Percentiles rank a stretch among this genome's conserved stretches.
Evolutionary conservation across 1,140 invertebrate species (phyloP).

Genomic region (Marisa cornuarietis): DNA sequence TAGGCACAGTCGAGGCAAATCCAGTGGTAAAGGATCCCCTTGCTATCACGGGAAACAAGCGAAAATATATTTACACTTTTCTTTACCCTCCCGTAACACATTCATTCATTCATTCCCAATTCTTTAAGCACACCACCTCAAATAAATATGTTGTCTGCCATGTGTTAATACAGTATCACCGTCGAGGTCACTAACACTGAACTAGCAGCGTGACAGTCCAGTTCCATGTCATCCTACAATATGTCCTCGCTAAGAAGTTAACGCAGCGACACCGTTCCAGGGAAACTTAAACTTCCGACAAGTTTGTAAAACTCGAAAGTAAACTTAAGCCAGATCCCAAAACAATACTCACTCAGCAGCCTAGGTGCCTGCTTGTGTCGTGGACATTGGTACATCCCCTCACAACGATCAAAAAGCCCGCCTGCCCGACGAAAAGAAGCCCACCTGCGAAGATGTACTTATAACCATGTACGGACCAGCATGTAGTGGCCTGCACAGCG

Average conservation of each 20-base stretch:
- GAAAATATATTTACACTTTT: too few species aligned
- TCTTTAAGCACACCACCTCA: too few species aligned
- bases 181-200: neutral
- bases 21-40: too few species aligned
- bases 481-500: too few species aligned
- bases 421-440: neutral
- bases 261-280: neutral
- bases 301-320: neutral
- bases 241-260: neutral
- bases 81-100: too few species aligned
- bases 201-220: neutral
- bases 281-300: neutral
- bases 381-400: conserved; percentile 16
- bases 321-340: neutral
- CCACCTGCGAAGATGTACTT: too few species aligned
- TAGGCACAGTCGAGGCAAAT: too few species aligned
- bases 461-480: too few species aligned
- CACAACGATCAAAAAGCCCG: neutral
- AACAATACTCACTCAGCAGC: conserved; percentile 3
- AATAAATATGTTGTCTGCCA: too few species aligned
- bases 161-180: too few species aligned
- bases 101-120: too few species aligned
- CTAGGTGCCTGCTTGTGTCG: neutral
- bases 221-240: neutral
- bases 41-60: too few species aligned